Evolutionary conservation across 2,797 vertebrate genomes (phyloP).

Genomic region (Tarsius wallacei): DNA sequence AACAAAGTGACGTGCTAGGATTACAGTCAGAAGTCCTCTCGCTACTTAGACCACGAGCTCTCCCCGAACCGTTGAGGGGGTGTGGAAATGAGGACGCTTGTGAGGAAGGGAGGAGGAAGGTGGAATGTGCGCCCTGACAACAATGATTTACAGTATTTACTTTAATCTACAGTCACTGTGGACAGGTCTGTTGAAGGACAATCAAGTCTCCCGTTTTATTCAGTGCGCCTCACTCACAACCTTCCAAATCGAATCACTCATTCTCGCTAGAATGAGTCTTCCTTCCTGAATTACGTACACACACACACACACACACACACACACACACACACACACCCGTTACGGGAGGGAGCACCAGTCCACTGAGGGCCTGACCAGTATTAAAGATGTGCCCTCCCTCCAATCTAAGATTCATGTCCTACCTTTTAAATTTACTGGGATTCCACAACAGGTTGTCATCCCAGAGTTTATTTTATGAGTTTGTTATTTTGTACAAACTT

Average conservation of each 20-base stretch:
- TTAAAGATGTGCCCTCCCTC: background rate
- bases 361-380: too few species aligned
- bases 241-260: background rate
- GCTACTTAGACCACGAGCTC: slow-evolving; percentile 81
- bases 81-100: slow-evolving; percentile 26
- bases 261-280: background rate
- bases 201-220: background rate
- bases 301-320: background rate
- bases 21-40: slow-evolving; percentile 88
- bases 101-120: background rate
- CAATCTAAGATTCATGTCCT: background rate
- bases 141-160: slow-evolving; percentile 61
- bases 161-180: slow-evolving; percentile 60
- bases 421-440: background rate
- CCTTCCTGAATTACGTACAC: background rate
- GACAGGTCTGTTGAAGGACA: slow-evolving; percentile 15
- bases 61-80: background rate
- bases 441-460: background rate
- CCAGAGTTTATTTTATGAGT: background rate
- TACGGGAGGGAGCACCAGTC: background rate
- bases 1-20: slow-evolving; percentile 91
- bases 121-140: slow-evolving; percentile 58
- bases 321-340: background rate
- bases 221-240: slow-evolving; percentile 17
- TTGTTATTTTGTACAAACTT: background rate